These are phyloP conservation scores for Nomada lathburiana DNA, from an alignment of 2,888 invertebrate genomes.

Conservation along the genomic window DNA sequence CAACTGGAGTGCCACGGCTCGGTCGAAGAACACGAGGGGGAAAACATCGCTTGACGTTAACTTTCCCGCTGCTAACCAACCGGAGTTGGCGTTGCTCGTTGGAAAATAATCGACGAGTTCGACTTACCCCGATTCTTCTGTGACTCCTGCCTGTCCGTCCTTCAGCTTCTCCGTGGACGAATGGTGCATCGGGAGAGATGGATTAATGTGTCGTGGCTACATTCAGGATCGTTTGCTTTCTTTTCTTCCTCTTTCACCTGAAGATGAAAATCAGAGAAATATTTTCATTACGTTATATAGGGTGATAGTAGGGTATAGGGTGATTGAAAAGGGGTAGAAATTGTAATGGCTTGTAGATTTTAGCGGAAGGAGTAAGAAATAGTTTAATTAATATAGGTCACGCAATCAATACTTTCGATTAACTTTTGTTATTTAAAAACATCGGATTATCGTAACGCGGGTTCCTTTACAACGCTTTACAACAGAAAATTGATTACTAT, in stretches of 20 bases:
- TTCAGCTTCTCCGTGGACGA: conserved; percentile 26
- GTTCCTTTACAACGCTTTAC: too few relatives aligned
- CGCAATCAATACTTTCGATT: too few relatives aligned
- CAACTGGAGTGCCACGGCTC: conserved; percentile 4
- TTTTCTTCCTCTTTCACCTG: not conserved
- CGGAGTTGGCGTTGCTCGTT: conserved; percentile 3
- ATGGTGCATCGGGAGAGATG: conserved; percentile 41
- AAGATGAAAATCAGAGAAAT: not conserved
- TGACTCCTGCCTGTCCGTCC: conserved; percentile 36
- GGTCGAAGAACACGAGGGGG: conserved; percentile 32
- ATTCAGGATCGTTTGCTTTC: not conserved
- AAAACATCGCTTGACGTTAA: conserved; percentile 25
- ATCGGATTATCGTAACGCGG: too few relatives aligned
- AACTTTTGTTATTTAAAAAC: too few relatives aligned
- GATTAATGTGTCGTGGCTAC: conserved; percentile 2
- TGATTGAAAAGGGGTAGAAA: not conserved
- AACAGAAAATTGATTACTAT: too few relatives aligned
- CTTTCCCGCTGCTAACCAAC: conserved; percentile 18
- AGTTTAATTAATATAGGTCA: too few relatives aligned
- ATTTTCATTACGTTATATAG: not conserved
- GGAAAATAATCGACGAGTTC: conserved; percentile 25
- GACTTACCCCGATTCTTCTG: conserved; percentile 45
- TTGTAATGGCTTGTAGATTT: too few relatives aligned
- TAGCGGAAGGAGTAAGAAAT: too few relatives aligned
- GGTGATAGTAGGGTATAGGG: too few relatives aligned